phyloP scores from a whole-genome alignment of 2,888 invertebrate genomes.

The Apeira syringaria region DNA sequence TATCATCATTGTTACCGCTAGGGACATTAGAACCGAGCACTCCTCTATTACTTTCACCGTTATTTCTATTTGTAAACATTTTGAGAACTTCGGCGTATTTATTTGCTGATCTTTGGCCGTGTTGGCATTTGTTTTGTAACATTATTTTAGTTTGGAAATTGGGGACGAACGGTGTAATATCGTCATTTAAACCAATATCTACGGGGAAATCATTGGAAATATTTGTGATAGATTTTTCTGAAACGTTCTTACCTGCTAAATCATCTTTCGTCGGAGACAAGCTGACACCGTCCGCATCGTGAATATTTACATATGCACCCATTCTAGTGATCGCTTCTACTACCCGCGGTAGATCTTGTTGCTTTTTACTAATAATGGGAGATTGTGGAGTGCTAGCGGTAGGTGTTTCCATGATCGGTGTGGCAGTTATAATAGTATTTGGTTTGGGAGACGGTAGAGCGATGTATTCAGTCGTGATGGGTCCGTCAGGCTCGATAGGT shows the following conservation, averaged over 20 bases:
- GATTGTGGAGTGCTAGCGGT: conserved; percentile 46
- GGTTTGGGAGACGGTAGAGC: conserved; percentile 82
- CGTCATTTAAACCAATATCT: conserved; percentile 51
- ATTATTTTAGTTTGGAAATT: conserved; percentile 76
- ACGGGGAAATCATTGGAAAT: conserved; percentile 43
- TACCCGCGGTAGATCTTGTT: conserved; percentile 66
- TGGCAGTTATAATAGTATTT: conserved; percentile 85
- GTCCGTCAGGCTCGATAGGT: conserved; percentile 69
- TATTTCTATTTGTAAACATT: conserved; percentile 71
- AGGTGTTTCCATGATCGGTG: conserved; percentile 64
- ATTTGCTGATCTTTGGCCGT: conserved; percentile 54
- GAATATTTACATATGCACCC: conserved; percentile 89
- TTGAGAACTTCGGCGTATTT: conserved; percentile 75
- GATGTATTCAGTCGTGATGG: conserved; percentile 81
- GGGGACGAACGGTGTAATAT: conserved; percentile 70
- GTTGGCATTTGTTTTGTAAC: conserved; percentile 62
- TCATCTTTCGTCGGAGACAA: conserved; percentile 84
- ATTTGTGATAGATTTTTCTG: conserved; percentile 50
- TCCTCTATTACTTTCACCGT: conserved; percentile 44
- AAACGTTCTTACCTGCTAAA: conserved; percentile 87
- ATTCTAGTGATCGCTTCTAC: conserved; percentile 76
- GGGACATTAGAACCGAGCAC: conserved; percentile 34
- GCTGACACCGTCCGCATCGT: conserved; percentile 85
- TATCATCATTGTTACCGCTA: conserved; percentile 33
- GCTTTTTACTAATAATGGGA: conserved; percentile 52